phyloP scores from a whole-genome alignment of 1,140 invertebrate genomes.

The Metopolophium dirhodum region DNA sequence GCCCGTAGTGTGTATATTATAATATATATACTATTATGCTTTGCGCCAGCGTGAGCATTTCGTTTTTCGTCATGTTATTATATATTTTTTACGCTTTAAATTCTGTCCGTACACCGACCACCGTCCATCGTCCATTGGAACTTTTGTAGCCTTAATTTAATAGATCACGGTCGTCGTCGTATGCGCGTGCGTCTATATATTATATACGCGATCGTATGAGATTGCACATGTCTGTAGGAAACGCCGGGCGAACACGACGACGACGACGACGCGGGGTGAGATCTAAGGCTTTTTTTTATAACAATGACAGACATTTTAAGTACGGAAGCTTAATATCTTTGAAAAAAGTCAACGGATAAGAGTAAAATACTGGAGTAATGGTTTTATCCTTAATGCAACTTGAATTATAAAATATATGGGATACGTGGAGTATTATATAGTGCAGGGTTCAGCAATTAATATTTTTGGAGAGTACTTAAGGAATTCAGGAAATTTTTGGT shows the following conservation, averaged over 20 bases:
- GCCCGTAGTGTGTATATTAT: neutral
- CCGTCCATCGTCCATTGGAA: neutral
- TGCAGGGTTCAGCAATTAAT: neutral
- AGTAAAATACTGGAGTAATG: neutral
- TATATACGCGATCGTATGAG: neutral
- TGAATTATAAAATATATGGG: neutral
- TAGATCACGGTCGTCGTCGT: conserved; percentile 45
- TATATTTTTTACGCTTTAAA: conserved; percentile 32
- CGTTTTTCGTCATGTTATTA: neutral
- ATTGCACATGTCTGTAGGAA: no score
- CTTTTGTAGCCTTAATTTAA: conserved; percentile 7
- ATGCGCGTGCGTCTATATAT: neutral
- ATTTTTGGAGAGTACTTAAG: neutral
- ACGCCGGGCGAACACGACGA: neutral
- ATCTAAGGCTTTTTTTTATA: neutral
- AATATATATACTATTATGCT: neutral
- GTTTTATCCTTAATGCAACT: neutral
- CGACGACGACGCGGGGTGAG: neutral
- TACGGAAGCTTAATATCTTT: neutral
- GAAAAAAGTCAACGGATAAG: neutral
- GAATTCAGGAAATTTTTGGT: neutral
- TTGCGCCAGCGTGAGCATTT: neutral
- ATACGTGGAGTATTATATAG: neutral
- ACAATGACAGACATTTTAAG: neutral
- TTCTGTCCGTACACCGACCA: neutral